phyloP scores from a whole-genome alignment of 1,140 invertebrate species.

The Zaprionus lachaisei region DNA sequence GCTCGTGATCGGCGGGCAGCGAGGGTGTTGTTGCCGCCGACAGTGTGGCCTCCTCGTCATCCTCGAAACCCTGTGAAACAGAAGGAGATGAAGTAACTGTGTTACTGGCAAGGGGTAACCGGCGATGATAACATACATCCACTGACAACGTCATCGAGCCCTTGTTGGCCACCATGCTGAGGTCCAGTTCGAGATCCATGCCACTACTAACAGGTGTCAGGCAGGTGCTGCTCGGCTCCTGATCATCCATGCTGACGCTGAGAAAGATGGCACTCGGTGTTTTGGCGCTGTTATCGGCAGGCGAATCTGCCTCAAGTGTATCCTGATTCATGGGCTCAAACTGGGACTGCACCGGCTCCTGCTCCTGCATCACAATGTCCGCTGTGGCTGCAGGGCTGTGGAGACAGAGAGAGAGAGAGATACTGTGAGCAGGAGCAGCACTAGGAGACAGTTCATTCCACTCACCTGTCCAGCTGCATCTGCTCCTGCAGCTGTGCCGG shows the following conservation, averaged over 20 bases:
- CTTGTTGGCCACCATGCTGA: constrained; percentile 79
- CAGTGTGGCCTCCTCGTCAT: constrained; percentile 86
- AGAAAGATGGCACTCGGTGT: constrained; percentile 43
- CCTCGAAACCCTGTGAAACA: constrained; percentile 69
- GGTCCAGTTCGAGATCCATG: constrained; percentile 58
- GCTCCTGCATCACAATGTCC: constrained; percentile 53
- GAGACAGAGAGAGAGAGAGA: background rate
- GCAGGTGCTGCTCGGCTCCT: constrained; percentile 57
- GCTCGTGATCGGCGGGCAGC: constrained; percentile 50
- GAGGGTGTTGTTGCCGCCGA: constrained; percentile 84
- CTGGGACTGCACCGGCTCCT: background rate
- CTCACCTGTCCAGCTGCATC: constrained; percentile 24
- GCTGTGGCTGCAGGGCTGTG: constrained; percentile 1
- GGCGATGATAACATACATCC: constrained; percentile 58
- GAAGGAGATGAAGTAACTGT: background rate
- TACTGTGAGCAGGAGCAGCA: background rate
- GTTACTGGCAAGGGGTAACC: background rate
- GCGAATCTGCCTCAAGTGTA: constrained; percentile 80
- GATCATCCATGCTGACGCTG: constrained; percentile 43
- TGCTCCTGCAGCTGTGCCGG: constrained; percentile 14
- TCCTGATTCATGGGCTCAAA: constrained; percentile 86
- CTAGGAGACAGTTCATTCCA: too few species aligned
- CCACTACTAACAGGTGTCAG: constrained; percentile 72
- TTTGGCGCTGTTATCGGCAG: constrained; percentile 6
- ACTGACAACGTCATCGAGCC: constrained; percentile 75